These are phyloP conservation scores for Clistopyga incitator DNA, from an alignment of 2,888 invertebrate species.

Conservation along the genomic window DNA sequence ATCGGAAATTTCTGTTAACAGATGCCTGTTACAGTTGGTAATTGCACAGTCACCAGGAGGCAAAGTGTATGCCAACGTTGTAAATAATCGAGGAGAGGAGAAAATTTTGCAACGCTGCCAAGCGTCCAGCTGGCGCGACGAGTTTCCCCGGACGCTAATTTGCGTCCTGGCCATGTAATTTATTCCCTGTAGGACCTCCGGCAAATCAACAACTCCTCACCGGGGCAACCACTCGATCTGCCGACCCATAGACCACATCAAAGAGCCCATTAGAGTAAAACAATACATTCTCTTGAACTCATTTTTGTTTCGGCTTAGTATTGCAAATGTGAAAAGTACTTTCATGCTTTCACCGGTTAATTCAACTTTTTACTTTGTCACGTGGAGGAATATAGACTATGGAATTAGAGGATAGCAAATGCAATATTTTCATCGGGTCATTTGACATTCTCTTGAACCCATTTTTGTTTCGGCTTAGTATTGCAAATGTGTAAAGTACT, in stretches of 20 bases:
- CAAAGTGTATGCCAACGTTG: conserved; percentile 12
- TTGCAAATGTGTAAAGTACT: not conserved
- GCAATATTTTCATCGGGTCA: no score
- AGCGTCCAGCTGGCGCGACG: conserved; percentile 59
- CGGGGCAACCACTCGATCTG: not conserved
- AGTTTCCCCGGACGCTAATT: conserved; percentile 45
- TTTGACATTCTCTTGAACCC: no score
- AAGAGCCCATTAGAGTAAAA: not conserved
- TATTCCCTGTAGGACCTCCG: not conserved
- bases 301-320: not conserved
- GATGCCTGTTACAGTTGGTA: conserved; percentile 33
- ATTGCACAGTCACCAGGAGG: conserved; percentile 18
- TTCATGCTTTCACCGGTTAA: no score
- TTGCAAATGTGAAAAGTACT: not conserved
- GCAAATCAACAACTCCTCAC: conserved; percentile 4
- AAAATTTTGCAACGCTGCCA: conserved; percentile 60
- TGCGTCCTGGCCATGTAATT: not conserved
- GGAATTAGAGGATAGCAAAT: no score
- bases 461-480: not conserved
- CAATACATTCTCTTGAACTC: not conserved
- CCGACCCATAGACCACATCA: not conserved
- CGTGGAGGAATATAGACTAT: no score
- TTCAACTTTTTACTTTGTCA: no score
- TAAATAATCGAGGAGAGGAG: conserved; percentile 49
- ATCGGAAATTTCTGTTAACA: conserved; percentile 27